A percentile compares a stretch with the other conserved stretches of the same genome.
These are phyloP conservation scores for Xiphias gladius DNA, from an alignment of 2,113 vertebrate species.

Conservation along the genomic window DNA sequence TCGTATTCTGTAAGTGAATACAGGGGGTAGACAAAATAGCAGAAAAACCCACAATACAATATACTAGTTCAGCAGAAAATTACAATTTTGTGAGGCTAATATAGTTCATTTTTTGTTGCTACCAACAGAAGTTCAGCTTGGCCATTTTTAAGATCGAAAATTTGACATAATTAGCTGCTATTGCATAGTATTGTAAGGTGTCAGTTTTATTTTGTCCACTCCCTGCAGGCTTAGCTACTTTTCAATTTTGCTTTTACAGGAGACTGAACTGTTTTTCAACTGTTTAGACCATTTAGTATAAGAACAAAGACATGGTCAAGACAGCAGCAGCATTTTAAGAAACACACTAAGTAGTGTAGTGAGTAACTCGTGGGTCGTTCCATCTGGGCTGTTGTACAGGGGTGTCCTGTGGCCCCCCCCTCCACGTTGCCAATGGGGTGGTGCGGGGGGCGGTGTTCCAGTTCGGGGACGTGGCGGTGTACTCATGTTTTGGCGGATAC, in stretches of 20 bases:
- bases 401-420: slow-evolving; percentile 93
- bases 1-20: neutral
- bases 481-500: slow-evolving; percentile 96
- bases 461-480: slow-evolving; percentile 93
- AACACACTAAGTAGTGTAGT: neutral
- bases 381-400: slow-evolving; percentile 87
- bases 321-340: neutral
- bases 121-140: neutral
- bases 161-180: neutral
- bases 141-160: neutral
- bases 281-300: neutral
- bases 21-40: neutral
- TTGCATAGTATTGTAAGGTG: neutral
- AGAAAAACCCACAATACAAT: neutral
- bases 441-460: slow-evolving; percentile 91
- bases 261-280: neutral
- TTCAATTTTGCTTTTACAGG: neutral
- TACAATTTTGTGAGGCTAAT: neutral
- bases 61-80: neutral
- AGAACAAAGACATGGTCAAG: neutral
- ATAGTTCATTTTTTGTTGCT: neutral
- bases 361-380: slow-evolving; percentile 77
- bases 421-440: slow-evolving; percentile 91
- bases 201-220: slow-evolving; percentile 17
- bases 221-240: neutral